Conservation (phyloP, 23 tunicate genomes). For the Halocynthia aurantium region DNA sequence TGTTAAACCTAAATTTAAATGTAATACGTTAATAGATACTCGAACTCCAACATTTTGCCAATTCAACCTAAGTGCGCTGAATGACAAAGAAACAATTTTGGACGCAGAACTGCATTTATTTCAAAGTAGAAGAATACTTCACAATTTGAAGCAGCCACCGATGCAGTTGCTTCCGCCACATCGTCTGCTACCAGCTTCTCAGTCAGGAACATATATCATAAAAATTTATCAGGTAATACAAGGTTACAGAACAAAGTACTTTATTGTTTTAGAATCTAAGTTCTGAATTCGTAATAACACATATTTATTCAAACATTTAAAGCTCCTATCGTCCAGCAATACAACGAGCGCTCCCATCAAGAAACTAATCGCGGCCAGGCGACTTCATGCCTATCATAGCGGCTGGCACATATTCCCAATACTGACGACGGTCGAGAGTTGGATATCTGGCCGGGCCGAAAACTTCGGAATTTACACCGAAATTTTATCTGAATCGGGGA, state of each 20-base stretch:
- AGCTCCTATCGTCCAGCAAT: too few species aligned
- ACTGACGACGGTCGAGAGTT: constrained; percentile 37
- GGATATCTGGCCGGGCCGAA: constrained; percentile 15
- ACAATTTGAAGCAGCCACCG: constrained; percentile 13
- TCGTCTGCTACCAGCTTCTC: not conserved
- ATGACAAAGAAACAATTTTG: constrained; percentile 23
- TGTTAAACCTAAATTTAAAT: too few species aligned
- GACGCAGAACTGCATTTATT: constrained; percentile 75
- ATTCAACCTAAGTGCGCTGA: constrained; percentile 39
- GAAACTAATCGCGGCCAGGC: constrained; percentile 54
- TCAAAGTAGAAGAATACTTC: constrained; percentile 12
- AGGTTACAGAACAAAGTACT: too few species aligned
- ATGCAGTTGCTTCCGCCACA: not conserved
- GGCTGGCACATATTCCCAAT: constrained; percentile 81
- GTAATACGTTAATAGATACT: constrained; percentile 15
- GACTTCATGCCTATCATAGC: constrained; percentile 24
- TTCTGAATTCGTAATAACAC: too few species aligned
- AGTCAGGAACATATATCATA: constrained; percentile 26
- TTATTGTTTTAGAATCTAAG: too few species aligned
- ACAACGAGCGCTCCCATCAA: not conserved
- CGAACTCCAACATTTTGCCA: constrained; percentile 35
- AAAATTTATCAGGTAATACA: constrained; percentile 32
- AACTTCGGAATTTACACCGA: constrained; percentile 32
- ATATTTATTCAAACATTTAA: too few species aligned
- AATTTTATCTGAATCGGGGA: constrained; percentile 15